These are phyloP conservation scores for Elachura formosa DNA, from an alignment of 2,113 vertebrate species.

Conservation along the genomic window DNA sequence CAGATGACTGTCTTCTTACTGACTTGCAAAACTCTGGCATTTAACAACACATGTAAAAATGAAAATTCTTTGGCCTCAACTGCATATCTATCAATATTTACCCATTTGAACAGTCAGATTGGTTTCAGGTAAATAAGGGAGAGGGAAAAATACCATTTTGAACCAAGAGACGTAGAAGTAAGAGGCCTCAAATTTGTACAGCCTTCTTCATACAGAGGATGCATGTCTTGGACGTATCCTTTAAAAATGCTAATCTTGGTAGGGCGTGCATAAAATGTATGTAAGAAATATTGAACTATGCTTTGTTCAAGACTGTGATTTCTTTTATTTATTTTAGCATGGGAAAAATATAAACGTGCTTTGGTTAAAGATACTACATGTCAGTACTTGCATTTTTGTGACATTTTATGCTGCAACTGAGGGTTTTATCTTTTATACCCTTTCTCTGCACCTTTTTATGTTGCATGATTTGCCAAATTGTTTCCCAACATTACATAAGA, in stretches of 20 bases:
- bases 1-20: neutral
- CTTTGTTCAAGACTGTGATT: neutral
- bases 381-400: neutral
- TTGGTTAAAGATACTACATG: neutral
- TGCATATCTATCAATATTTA: neutral
- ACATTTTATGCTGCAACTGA: neutral
- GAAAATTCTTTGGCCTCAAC: neutral
- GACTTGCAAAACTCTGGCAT: neutral
- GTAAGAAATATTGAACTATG: neutral
- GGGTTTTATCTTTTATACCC: neutral
- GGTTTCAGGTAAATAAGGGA: neutral
- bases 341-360: accelerated
- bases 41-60: neutral
- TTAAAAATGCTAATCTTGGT: neutral
- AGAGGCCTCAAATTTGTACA: neutral
- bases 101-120: neutral
- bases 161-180: neutral
- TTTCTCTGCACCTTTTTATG: neutral
- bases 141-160: neutral
- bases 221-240: neutral
- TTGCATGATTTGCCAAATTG: neutral
- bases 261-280: neutral
- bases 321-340: neutral
- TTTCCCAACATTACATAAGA: neutral
- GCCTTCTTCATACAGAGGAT: neutral